Percentiles rank a stretch among this genome's conserved stretches.
Conservation (phyloP, 30 jellyfish, hydroid and myxozoan species). For the Aurelia sp. region DNA sequence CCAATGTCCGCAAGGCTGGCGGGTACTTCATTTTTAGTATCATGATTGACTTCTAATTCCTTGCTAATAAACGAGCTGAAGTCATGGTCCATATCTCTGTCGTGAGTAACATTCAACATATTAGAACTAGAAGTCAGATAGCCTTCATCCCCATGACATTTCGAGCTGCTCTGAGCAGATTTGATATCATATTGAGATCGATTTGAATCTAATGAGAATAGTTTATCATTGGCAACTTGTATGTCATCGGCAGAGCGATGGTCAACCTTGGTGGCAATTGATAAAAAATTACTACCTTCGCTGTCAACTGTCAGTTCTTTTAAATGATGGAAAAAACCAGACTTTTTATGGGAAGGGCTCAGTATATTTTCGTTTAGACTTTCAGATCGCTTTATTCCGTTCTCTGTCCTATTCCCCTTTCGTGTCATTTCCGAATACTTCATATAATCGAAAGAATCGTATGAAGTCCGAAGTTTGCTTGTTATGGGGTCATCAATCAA, state of each 20-base stretch:
- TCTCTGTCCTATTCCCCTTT: not conserved
- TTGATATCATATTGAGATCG: too few relatives aligned
- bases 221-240: too few relatives aligned
- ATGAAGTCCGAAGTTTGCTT: constrained; percentile 1
- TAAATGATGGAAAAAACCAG: constrained; percentile 65
- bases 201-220: too few relatives aligned
- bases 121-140: not conserved
- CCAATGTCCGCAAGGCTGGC: constrained; percentile 19
- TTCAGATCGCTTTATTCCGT: constrained; percentile 26
- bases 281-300: not conserved
- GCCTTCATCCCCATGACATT: too few relatives aligned
- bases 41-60: not conserved
- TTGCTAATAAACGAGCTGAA: not conserved
- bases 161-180: too few relatives aligned
- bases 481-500: not conserved
- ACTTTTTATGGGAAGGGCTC: constrained; percentile 26
- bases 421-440: constrained; percentile 46
- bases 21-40: not conserved
- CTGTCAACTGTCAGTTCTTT: constrained; percentile 51
- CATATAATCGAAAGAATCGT: constrained; percentile 19
- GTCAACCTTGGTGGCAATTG: not conserved
- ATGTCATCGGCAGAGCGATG: not conserved
- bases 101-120: not conserved
- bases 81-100: not conserved
- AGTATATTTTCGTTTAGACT: constrained; percentile 11